phyloP scores from a whole-genome alignment of 2,888 invertebrate genomes.

The Pandemis heparana region DNA sequence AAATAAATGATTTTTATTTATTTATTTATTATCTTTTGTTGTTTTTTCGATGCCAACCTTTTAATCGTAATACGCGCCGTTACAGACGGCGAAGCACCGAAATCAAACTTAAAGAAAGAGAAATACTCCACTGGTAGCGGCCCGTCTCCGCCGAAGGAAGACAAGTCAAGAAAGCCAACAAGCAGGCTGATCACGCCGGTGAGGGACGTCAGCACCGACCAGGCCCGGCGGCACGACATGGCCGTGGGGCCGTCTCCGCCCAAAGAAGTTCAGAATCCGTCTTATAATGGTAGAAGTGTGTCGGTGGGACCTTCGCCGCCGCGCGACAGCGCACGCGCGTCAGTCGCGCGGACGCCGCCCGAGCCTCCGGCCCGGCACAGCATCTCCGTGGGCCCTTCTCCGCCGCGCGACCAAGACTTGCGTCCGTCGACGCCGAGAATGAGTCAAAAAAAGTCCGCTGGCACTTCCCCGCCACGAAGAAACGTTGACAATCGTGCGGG shows the following conservation, averaged over 20 bases:
- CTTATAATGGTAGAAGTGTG: slow-evolving; percentile 45
- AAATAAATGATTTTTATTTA: no score
- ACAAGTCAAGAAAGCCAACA: slow-evolving; percentile 52
- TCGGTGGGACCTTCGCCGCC: slow-evolving; percentile 75
- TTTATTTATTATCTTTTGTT: no score
- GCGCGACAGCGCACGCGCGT: slow-evolving; percentile 53
- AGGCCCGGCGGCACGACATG: slow-evolving; percentile 66
- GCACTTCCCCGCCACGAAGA: slow-evolving; percentile 79
- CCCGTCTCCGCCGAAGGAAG: slow-evolving; percentile 86
- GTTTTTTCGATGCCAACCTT: no score
- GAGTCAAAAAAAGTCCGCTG: slow-evolving; percentile 78
- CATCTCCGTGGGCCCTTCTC: slow-evolving; percentile 44
- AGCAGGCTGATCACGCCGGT: slow-evolving; percentile 79
- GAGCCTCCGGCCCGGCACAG: slow-evolving; percentile 28
- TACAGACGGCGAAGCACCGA: slow-evolving; percentile 55
- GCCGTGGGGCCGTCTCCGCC: slow-evolving; percentile 78
- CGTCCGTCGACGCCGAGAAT: slow-evolving; percentile 38
- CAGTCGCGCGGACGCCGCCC: slow-evolving; percentile 43
- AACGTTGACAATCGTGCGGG: slow-evolving; percentile 54
- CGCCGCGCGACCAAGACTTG: slow-evolving; percentile 37
- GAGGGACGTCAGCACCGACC: slow-evolving; percentile 58
- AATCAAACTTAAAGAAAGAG: slow-evolving; percentile 66
- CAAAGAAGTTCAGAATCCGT: slow-evolving; percentile 56
- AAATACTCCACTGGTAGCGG: slow-evolving; percentile 87
- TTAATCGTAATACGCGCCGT: slow-evolving; percentile 24